Base-by-base conservation (phyloP, 2,113 vertebrate genomes). In the Chrysemys picta region DNA sequence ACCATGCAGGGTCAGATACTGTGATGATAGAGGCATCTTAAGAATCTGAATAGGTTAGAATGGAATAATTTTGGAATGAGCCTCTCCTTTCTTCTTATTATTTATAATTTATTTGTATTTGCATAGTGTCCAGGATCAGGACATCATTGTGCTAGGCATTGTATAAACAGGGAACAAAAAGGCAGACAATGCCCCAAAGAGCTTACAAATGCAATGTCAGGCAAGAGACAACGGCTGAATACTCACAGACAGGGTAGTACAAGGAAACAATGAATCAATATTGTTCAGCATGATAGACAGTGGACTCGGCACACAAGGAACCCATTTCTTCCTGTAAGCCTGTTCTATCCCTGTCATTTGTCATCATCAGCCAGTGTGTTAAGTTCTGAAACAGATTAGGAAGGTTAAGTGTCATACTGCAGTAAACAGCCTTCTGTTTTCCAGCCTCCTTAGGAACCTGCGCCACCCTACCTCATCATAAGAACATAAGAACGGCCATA, bases 11-110 rank as follows among this genome's bases (percentile, higher is more conserved):
- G 2, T 22, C 50, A 94, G 13, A 2, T 19, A 9, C 1, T 62
- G 3, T 1, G 31, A 2, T 2, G 69, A 84, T 8, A 4, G 27
- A 56, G 6, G 1, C 21, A 35, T 7, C 21, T 4, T 49, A 72
- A 89, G 29, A 82, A 12, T 2, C 2, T 42, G 49, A 22, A 84
- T 9, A 38, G 0, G 1, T 50, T 38, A 72, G 12, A 85, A 1
- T 0, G 6, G 83, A 75, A 6, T 42, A 35, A 7, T 0, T 8
- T 9, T 22, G 35, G 42, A 0, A 6, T 1, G 25, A 50, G 2
- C 1, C 13, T 14, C 5, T 38, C 53, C n/a, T 84, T 0, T 24
- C 53, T 53, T 35, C 35, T 19, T 69, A 65, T 35, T 35, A 31
- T 65, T 65, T 35, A 62, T 6, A 62, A 31, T 62, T 13, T 29